Conservation (phyloP, 37 sponge, comb jelly and placozoan genomes). For the Aplysina aerophoba region DNA sequence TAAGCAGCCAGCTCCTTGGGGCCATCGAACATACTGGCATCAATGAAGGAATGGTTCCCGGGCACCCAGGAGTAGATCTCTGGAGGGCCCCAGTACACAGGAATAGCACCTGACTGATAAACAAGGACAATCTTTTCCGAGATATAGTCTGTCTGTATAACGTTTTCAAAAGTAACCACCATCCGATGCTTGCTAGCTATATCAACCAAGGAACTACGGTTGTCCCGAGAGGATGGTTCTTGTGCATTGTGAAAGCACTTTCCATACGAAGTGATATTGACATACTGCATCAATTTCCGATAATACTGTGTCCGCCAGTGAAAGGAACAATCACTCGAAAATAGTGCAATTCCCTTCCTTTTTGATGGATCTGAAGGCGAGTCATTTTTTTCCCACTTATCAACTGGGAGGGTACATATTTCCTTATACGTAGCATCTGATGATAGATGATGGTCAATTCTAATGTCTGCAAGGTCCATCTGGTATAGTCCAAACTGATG, state of each 20-base stretch:
- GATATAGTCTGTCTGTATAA: constrained; percentile 6
- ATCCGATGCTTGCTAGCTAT: neutral
- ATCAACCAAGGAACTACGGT: too few relatives aligned
- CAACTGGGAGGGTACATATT: too few relatives aligned
- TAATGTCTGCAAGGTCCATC: too few relatives aligned
- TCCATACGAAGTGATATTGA: constrained; percentile 9
- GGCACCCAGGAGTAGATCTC: constrained; percentile 27
- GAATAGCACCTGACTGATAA: constrained; percentile 11
- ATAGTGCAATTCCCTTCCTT: constrained; percentile 11
- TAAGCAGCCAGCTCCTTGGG: constrained; percentile 16
- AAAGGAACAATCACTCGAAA: neutral
- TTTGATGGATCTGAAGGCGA: neutral
- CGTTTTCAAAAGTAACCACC: constrained; percentile 21
- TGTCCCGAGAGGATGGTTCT: neutral
- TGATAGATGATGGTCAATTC: too few relatives aligned
- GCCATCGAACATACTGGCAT: constrained; percentile 1
- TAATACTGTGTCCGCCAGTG: constrained; percentile 12
- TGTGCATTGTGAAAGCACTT: constrained; percentile 8
- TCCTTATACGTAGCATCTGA: too few relatives aligned
- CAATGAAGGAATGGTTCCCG: constrained; percentile 37
- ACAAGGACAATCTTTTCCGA: constrained; percentile 2
- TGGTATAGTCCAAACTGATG: too few relatives aligned
- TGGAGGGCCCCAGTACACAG: constrained; percentile 28
- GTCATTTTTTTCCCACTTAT: too few relatives aligned
- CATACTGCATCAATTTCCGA: constrained; percentile 2